Percentiles rank a stretch among this genome's conserved stretches.
Conservation (phyloP, 2,888 invertebrate genomes). For the Dolomedes plantarius region DNA sequence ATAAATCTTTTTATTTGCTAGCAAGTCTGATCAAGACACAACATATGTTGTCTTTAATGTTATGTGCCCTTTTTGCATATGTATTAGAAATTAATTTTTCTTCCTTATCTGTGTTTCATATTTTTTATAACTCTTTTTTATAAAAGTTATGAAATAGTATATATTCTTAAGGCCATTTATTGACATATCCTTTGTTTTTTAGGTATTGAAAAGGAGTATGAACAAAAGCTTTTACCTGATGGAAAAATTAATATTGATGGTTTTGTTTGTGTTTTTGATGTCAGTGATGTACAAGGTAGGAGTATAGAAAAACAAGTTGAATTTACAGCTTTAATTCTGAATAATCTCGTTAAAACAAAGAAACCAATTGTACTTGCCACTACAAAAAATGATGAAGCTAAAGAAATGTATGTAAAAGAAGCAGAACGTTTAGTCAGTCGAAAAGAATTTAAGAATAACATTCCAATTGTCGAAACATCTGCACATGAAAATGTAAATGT, state of each 20-base stretch:
- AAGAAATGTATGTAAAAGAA: constrained; percentile 90
- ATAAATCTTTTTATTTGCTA: too few relatives aligned
- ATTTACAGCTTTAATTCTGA: constrained; percentile 85
- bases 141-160: too few relatives aligned
- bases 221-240: constrained; percentile 93
- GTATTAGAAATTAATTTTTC: too few relatives aligned
- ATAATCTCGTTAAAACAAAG: constrained; percentile 91
- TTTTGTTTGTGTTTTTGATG: constrained; percentile 96
- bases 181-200: too few relatives aligned
- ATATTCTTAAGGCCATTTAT: too few relatives aligned
- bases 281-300: constrained; percentile 93
- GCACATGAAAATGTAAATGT: constrained; percentile 97
- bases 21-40: too few relatives aligned
- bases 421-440: constrained; percentile 90
- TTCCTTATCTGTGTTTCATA: too few relatives aligned
- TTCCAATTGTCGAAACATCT: constrained; percentile 94
- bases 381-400: constrained; percentile 95
- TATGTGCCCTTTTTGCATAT: too few relatives aligned
- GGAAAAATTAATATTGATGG: constrained; percentile 95
- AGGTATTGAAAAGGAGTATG: constrained; percentile 97
- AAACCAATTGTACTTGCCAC: constrained; percentile 96
- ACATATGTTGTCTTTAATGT: too few relatives aligned
- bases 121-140: too few relatives aligned
- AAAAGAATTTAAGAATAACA: constrained; percentile 90
- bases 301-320: constrained; percentile 94